A percentile compares a stretch with the other conserved stretches of the same genome.
Evolutionary conservation across 1,140 invertebrate genomes (phyloP).

Genomic region (Cyclina sinensis): DNA sequence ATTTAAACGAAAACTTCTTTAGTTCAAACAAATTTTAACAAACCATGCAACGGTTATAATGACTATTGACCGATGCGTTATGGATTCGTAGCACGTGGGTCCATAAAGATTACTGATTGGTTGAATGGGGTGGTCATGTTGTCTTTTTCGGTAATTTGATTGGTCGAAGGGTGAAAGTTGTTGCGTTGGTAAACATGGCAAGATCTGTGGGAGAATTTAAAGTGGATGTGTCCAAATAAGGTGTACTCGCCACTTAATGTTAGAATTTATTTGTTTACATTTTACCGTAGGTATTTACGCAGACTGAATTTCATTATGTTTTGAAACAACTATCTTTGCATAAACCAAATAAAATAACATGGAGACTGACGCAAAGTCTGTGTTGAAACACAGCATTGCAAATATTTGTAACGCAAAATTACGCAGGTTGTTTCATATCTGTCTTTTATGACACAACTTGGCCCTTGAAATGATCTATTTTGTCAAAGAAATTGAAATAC

Average conservation of each 20-base stretch:
- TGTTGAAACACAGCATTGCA: neutral
- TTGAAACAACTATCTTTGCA: neutral
- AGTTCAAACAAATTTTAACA: conserved; percentile 40
- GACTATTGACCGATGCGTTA: neutral
- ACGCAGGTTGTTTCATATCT: no score
- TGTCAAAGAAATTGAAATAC: no score
- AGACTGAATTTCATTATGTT: neutral
- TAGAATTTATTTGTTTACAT: conserved; percentile 3
- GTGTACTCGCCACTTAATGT: neutral
- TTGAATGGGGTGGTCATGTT: neutral
- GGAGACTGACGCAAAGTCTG: neutral
- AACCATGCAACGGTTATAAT: neutral
- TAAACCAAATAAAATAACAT: neutral
- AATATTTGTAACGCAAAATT: neutral
- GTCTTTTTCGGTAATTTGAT: neutral
- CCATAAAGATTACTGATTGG: neutral
- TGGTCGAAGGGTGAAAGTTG: neutral
- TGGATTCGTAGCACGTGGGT: neutral
- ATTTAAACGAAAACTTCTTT: conserved; percentile 11
- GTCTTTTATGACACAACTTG: no score
- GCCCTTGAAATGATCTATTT: no score
- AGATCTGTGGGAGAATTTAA: neutral
- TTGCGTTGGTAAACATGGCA: neutral
- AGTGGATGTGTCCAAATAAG: neutral
- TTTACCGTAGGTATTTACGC: neutral